A percentile compares a stretch with the other conserved stretches of the same genome.
phyloP scores from a whole-genome alignment of 1,140 invertebrate genomes.

The Argopecten irradians region DNA sequence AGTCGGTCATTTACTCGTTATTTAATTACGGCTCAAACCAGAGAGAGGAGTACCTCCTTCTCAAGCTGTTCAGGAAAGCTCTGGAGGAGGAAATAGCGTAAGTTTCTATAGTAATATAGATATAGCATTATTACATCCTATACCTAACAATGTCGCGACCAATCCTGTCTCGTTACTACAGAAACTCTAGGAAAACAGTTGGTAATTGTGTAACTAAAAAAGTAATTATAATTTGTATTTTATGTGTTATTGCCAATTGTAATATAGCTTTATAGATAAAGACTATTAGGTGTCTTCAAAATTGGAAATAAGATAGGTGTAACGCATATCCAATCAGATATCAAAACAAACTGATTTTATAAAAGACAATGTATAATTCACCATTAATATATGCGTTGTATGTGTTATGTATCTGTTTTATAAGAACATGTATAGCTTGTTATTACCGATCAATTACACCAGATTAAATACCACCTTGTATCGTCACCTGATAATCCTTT shows the following conservation, averaged over 20 bases:
- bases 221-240: too few species aligned
- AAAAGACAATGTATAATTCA: not conserved
- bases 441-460: not conserved
- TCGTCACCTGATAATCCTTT: not conserved
- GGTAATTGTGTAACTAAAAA: too few species aligned
- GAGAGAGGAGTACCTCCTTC: conserved; percentile 87
- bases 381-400: not conserved
- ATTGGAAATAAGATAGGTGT: too few species aligned
- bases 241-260: too few species aligned
- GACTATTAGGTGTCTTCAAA: not conserved
- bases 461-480: not conserved
- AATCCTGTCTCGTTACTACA: too few species aligned
- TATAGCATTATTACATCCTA: too few species aligned
- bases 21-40: conserved; percentile 89
- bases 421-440: not conserved
- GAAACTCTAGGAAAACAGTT: too few species aligned
- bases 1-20: conserved; percentile 86
- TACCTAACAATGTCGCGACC: too few species aligned
- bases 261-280: not conserved
- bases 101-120: conserved; percentile 40
- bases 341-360: too few species aligned
- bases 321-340: not conserved
- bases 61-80: conserved; percentile 85
- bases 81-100: conserved; percentile 86
- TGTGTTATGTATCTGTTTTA: too few species aligned